phyloP scores from a whole-genome alignment of 2,888 invertebrate species.

The Branchipolynoe longqiensis region DNA sequence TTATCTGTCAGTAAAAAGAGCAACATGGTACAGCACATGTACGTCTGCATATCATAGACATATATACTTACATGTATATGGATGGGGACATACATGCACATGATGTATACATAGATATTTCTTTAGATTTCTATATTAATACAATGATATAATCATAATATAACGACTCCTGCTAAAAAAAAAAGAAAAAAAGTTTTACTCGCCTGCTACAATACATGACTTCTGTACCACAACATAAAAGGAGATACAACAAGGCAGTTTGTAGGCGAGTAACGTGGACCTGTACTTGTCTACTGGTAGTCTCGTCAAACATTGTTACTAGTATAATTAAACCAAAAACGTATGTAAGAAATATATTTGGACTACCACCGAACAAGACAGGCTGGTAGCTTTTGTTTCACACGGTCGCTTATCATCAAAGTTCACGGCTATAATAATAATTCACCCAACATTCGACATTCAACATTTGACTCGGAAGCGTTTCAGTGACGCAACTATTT shows the following conservation, averaged over 20 bases:
- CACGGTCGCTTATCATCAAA: not conserved
- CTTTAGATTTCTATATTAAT: conserved; percentile 35
- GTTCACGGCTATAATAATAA: not conserved
- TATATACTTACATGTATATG: conserved; percentile 14
- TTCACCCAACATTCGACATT: not conserved
- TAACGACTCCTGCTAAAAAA: conserved; percentile 50
- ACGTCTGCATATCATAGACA: conserved; percentile 49
- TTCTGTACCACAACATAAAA: conserved; percentile 11
- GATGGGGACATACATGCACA: conserved; percentile 51
- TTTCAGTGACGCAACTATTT: conserved; percentile 14
- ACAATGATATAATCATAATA: conserved; percentile 47
- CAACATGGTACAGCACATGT: conserved; percentile 24
- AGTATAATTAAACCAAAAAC: conserved; percentile 5
- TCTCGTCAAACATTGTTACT: conserved; percentile 26
- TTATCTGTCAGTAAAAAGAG: conserved; percentile 17
- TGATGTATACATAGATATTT: conserved; percentile 24
- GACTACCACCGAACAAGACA: conserved; percentile 23
- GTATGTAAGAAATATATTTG: conserved; percentile 44
- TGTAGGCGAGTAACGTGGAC: conserved; percentile 5
- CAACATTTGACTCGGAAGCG: conserved; percentile 1
- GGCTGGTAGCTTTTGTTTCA: not conserved
- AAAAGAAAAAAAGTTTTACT: conserved; percentile 22
- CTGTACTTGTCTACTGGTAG: not conserved
- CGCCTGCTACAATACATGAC: conserved; percentile 37
- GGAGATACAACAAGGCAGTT: conserved; percentile 46